These are phyloP conservation scores for Periophthalmus modestus DNA, from an alignment of 2,113 vertebrate species.

Conservation along the genomic window DNA sequence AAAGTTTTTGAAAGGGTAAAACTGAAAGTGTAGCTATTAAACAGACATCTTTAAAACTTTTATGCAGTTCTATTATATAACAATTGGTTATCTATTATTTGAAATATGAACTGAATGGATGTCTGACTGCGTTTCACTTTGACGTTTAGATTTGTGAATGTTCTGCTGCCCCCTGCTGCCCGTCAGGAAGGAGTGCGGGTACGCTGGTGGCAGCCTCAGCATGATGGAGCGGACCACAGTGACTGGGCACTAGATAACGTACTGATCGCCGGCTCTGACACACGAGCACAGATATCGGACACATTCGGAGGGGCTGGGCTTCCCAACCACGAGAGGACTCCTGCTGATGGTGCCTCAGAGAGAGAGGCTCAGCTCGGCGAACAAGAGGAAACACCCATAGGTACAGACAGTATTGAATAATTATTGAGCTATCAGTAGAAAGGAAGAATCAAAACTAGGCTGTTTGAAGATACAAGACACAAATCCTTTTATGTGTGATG, in stretches of 20 bases:
- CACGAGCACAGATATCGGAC: conserved; percentile 91
- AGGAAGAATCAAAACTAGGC: background rate
- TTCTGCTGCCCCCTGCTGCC: conserved; percentile 89
- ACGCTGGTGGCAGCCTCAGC: conserved; percentile 98
- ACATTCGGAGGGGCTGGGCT: conserved; percentile 90
- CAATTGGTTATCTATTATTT: background rate
- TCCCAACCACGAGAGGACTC: conserved; percentile 89
- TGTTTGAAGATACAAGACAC: too few relatives aligned
- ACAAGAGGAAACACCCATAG: conserved; percentile 75
- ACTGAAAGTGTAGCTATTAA: background rate
- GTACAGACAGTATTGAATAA: conserved; percentile 27
- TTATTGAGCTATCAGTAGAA: background rate
- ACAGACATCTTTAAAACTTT: background rate
- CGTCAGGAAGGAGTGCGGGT: conserved; percentile 88
- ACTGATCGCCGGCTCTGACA: conserved; percentile 90
- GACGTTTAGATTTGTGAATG: conserved; percentile 89
- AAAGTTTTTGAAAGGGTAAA: too few relatives aligned
- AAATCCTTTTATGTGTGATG: too few relatives aligned
- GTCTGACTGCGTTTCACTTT: conserved; percentile 3
- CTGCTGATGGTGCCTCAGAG: conserved; percentile 83
- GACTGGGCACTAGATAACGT: conserved; percentile 98
- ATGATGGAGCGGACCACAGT: conserved; percentile 89
- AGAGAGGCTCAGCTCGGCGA: conserved; percentile 78
- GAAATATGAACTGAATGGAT: background rate
- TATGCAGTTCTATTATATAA: background rate